phyloP scores from a whole-genome alignment of 53 echinoderm and acorn worm genomes.

The Echinometra lucunter region DNA sequence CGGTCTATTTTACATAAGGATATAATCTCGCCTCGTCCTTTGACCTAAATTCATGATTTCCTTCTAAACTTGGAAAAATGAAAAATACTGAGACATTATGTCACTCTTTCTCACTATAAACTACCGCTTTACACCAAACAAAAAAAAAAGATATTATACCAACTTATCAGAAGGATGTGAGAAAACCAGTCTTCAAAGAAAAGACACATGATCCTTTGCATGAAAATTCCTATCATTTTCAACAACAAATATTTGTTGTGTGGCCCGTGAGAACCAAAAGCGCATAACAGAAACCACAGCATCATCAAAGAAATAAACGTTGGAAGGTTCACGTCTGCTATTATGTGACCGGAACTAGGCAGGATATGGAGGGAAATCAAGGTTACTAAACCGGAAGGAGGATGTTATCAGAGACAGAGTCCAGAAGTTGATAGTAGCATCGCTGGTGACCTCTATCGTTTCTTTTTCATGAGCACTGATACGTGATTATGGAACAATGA shows the following conservation, averaged over 20 bases:
- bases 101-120: constrained; percentile 18
- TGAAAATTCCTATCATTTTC: constrained; percentile 40
- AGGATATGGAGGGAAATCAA: constrained; percentile 22
- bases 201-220: constrained; percentile 8
- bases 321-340: neutral
- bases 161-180: neutral
- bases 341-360: constrained; percentile 44
- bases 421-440: neutral
- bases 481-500: neutral
- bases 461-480: neutral
- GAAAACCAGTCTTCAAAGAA: neutral
- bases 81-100: neutral
- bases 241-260: constrained; percentile 48
- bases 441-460: constrained; percentile 15
- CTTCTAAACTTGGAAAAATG: neutral
- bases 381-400: constrained; percentile 39
- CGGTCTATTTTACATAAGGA: neutral
- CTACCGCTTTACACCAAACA: neutral
- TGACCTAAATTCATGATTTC: constrained; percentile 18
- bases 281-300: constrained; percentile 7
- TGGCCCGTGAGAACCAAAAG: neutral
- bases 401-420: constrained; percentile 10
- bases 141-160: neutral
- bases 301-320: neutral
- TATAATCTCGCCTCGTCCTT: neutral